Base-by-base conservation (phyloP, 2,888 invertebrate genomes). In the Drosophila rubida region DNA sequence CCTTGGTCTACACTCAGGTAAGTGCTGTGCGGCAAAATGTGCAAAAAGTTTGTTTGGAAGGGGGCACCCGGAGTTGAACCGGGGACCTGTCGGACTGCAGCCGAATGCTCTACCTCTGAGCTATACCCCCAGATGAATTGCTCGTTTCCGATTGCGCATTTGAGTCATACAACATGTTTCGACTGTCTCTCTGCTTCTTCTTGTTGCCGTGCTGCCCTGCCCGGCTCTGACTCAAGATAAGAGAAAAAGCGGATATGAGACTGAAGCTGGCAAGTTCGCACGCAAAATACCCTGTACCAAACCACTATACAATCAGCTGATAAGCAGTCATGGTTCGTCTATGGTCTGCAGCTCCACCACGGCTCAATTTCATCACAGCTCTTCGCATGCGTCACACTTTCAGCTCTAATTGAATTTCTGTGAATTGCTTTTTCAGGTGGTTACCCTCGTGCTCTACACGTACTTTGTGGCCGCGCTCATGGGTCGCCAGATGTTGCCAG, bases 1-100 rank as follows among this genome's bases (percentile, higher is more conserved):
- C 97, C 55, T 94, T 97, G 58, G 97, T 97, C 64, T 97, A 97
- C 91, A 97, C 97, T 25, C 97, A 97, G 95, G 97, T 96, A 90
- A 93, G 91, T 1, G 4, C 22, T n/a, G 13, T 35, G 9, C 30
- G 4, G 5, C 11, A n/a, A n/a, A n/a, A n/a, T 53, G 9, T 1
- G 4, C 1, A 22, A 66, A 71, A 57, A 16, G 25, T 1, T 14
- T 0, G 0, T 0, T 30, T 0, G 1, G 1, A 11, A 69, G 71
- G 72, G 67, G 62, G 71, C 68, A 73, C 48, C 72, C 67, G 71
- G 71, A 71, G 44, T 72, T 70, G 71, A 87, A 85, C 88, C 86
- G 73, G 86, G 80, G 88, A 83, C 85, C 84, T 83, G 77, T 86
- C 84, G 86, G 87, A 76, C 86, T 85, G 88, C 85, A 85, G 78